Conservation (phyloP, 2,888 invertebrate species). For the Choristoneura rosaceana region DNA sequence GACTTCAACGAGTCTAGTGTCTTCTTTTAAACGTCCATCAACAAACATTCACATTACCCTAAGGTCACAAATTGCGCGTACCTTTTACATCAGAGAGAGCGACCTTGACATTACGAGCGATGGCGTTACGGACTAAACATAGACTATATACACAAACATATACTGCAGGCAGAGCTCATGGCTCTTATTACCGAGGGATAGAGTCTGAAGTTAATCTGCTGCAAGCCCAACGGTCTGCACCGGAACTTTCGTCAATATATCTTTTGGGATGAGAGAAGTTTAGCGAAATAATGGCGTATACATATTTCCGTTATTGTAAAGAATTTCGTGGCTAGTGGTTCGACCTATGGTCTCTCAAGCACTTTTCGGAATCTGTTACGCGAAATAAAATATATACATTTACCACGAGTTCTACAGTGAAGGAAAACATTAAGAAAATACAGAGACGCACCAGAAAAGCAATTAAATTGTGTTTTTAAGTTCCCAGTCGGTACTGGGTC, state of each 20-base stretch:
- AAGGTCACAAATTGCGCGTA: conserved; percentile 5
- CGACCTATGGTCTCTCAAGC: too few relatives aligned
- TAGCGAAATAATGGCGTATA: neutral
- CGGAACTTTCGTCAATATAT: conserved; percentile 11
- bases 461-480: too few relatives aligned
- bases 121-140: neutral
- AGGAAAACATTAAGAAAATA: too few relatives aligned
- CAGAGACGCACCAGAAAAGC: too few relatives aligned
- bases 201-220: neutral
- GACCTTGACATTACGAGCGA: conserved; percentile 5
- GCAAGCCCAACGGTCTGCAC: neutral
- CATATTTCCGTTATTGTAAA: neutral
- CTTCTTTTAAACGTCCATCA: neutral
- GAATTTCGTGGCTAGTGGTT: neutral
- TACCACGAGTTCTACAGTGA: too few relatives aligned
- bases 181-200: neutral
- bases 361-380: too few relatives aligned
- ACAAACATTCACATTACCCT: neutral
- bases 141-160: conserved; percentile 7
- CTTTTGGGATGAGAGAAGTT: conserved; percentile 7
- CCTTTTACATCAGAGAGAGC: neutral
- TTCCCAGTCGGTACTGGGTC: too few relatives aligned
- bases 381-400: too few relatives aligned
- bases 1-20: neutral
- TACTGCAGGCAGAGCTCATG: neutral